Base-by-base conservation (phyloP, 2,113 vertebrate genomes). In the Ploceus nigricollis region DNA sequence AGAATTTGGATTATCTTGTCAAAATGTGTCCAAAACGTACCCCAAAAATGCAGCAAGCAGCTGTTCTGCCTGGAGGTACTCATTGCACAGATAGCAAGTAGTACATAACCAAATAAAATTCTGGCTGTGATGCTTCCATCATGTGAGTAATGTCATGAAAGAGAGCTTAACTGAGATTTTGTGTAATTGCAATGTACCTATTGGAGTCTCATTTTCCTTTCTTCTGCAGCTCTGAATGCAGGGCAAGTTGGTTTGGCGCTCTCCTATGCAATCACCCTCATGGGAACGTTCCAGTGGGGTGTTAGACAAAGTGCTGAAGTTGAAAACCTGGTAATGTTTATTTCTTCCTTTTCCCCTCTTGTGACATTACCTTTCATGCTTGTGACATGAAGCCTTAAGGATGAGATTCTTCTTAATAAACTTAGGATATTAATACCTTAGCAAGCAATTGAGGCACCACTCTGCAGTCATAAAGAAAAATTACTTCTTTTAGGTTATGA, bases 231-330 rank as follows among this genome's bases (percentile, higher is more conserved):
- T 71, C 58, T 99, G 95, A 98, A 99, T 13, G 98, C 99, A 0
- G 99, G 99, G 39, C 97, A 98, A 78, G 99, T 99, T 63, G 99
- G 99, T 60, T 93, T 99, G 95, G 98, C 98, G 0, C 96, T 99
- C 28, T 99, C 99, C 80, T 99, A 99, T 6, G 98, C 99, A 24
- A 97, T 99, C 71, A 99, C 98, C 1, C 98, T 99, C 60, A 99
- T 99, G 97, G 99, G 99, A 82, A 99, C 98, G 89, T 99, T 99
- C 97, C 99, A 99, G 97, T 99, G 99, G 99, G 99, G 98, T 6
- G 99, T 99, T 84, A 97, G 99, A 71, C 99, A 99, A 94, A 99
- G 99, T 42, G 98, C 99, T 23, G 99, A 99, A 98, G 98, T 99
- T 65, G 99, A 99, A 97, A 99, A 99, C 97, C 98, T 99, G 99